Evolutionary conservation across 2,113 vertebrate genomes (phyloP).

Genomic region (Marmota flaviventris): DNA sequence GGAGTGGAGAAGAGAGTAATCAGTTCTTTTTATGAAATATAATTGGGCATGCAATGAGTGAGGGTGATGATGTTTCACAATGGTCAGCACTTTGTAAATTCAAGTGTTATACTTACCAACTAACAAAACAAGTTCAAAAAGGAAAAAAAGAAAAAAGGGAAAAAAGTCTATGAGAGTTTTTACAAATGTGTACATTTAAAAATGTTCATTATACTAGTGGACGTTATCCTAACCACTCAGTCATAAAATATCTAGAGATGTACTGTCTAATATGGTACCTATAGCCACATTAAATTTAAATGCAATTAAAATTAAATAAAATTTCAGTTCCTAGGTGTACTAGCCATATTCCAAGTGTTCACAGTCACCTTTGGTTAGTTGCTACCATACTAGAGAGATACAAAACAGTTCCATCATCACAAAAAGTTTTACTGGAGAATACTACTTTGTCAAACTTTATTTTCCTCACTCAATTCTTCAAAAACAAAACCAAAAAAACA

Average conservation of each 20-base stretch:
- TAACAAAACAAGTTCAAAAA: constrained; percentile 84
- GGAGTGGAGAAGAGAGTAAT: constrained; percentile 85
- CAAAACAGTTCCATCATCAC: not conserved
- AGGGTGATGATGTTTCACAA: constrained; percentile 86
- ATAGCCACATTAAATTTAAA: constrained; percentile 13
- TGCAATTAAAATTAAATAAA: constrained; percentile 46
- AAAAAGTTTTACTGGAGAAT: not conserved
- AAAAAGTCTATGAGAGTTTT: constrained; percentile 88
- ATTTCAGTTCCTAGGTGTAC: not conserved
- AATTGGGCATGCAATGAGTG: constrained; percentile 88
- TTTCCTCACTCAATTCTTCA: not conserved
- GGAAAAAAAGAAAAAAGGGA: constrained; percentile 82
- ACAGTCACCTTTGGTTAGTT: not conserved
- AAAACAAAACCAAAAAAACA: not conserved
- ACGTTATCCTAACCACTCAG: constrained; percentile 75
- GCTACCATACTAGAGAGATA: not conserved
- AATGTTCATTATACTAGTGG: constrained; percentile 72
- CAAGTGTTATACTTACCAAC: constrained; percentile 88
- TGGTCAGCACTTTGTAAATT: constrained; percentile 79
- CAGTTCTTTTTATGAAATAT: constrained; percentile 86
- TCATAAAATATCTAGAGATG: constrained; percentile 55
- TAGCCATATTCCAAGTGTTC: constrained; percentile 31
- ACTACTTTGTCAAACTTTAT: constrained; percentile 42
- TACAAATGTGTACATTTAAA: constrained; percentile 80
- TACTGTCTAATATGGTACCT: not conserved